A percentile compares a stretch with the other conserved stretches of the same genome.
Conservation (phyloP, 2,113 vertebrate genomes). For the Myotis brandtii region DNA sequence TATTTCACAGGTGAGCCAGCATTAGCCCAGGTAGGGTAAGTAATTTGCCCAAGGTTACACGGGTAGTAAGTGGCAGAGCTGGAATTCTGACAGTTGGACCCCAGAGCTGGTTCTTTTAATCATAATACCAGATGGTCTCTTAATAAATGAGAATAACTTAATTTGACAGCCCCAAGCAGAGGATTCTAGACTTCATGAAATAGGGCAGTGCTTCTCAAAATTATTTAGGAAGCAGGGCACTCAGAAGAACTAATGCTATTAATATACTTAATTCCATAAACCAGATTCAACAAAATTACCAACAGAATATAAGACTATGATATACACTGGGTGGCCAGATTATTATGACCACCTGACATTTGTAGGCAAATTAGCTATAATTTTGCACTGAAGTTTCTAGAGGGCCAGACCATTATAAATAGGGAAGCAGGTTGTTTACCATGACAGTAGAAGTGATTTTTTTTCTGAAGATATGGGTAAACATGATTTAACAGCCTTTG, state of each 20-base stretch:
- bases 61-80: neutral
- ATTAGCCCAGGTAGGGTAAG: neutral
- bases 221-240: neutral
- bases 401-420: too few relatives aligned
- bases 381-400: too few relatives aligned
- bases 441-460: too few relatives aligned
- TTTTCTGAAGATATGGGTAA: too few relatives aligned
- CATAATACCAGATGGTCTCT: neutral
- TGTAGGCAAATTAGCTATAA: too few relatives aligned
- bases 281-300: conserved; percentile 10
- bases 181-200: neutral
- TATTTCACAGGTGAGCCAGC: conserved; percentile 22
- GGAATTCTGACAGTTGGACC: neutral
- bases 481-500: too few relatives aligned
- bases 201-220: neutral
- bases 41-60: neutral
- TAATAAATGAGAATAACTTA: conserved; percentile 2
- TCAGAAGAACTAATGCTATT: neutral
- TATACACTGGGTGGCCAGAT: neutral
- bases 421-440: too few relatives aligned
- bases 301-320: neutral
- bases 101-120: neutral
- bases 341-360: too few relatives aligned
- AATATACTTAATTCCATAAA: conserved; percentile 1
- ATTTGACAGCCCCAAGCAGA: neutral